phyloP scores from a whole-genome alignment of 2,888 invertebrate genomes.

The Acanthosepion esculentum region DNA sequence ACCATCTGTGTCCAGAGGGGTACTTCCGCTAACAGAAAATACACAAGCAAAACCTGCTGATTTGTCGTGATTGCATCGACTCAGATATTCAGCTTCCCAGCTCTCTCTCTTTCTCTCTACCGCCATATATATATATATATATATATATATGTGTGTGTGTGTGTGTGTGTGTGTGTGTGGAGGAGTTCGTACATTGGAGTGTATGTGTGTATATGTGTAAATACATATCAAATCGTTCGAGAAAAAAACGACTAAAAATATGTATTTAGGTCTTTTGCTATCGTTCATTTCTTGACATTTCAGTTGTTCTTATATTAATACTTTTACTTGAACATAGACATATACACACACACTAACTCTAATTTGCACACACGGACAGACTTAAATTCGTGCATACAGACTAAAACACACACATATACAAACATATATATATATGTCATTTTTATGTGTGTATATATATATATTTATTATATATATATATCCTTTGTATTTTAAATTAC shows the following conservation, averaged over 20 bases:
- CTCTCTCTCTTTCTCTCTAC: neutral
- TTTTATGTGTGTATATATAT: too few species aligned
- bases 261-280: neutral
- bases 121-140: neutral
- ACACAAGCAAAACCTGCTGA: neutral
- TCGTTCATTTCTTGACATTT: neutral
- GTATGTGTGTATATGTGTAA: neutral
- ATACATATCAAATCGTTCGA: neutral
- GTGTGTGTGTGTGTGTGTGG: neutral
- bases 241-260: neutral
- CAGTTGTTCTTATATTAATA: too few species aligned
- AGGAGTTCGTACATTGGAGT: neutral
- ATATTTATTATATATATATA: too few species aligned
- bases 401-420: neutral
- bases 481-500: too few species aligned
- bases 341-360: neutral
- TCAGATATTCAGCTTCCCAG: neutral
- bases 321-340: too few species aligned
- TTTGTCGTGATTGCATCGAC: neutral
- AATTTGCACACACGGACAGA: neutral
- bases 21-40: neutral
- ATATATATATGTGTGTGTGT: slow-evolving; percentile 33
- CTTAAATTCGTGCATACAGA: neutral
- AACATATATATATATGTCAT: neutral
- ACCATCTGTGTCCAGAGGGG: slow-evolving; percentile 20